Conservation (phyloP, 2,797 vertebrate genomes). For the Sparus aurata region DNA sequence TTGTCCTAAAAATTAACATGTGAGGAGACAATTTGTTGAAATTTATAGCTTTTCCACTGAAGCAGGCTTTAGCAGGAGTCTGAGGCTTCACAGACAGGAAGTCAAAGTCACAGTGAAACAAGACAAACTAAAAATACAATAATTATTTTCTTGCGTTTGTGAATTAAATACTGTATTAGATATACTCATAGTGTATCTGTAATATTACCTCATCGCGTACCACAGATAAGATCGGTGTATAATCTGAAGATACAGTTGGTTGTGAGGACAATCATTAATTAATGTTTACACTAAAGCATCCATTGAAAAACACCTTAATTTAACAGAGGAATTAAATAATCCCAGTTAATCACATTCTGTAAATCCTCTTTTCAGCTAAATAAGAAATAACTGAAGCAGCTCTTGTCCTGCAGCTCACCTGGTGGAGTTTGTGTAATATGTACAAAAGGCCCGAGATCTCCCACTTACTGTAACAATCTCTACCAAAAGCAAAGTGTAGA, state of each 20-base stretch:
- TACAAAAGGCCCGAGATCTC: no score
- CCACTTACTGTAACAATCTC: no score
- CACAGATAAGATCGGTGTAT: background rate
- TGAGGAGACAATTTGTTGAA: constrained; percentile 43
- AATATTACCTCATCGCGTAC: background rate
- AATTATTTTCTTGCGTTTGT: background rate
- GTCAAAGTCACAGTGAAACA: constrained; percentile 62
- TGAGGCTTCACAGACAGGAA: constrained; percentile 50
- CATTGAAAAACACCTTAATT: background rate
- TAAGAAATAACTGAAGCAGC: background rate
- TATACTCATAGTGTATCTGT: background rate
- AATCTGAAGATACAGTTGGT: background rate
- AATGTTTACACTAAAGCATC: background rate
- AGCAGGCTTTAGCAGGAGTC: constrained; percentile 41
- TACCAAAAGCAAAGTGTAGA: background rate
- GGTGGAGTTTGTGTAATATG: no score
- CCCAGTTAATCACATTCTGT: background rate
- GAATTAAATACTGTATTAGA: background rate
- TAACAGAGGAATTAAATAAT: background rate
- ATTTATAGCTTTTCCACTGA: constrained; percentile 52
- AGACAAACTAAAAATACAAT: background rate
- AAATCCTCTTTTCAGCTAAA: background rate
- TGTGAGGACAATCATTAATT: constrained; percentile 5
- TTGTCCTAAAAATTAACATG: constrained; percentile 50
- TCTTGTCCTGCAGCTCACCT: background rate